Conservation (phyloP, 2,113 vertebrate genomes). For the Heterocephalus glaber region DNA sequence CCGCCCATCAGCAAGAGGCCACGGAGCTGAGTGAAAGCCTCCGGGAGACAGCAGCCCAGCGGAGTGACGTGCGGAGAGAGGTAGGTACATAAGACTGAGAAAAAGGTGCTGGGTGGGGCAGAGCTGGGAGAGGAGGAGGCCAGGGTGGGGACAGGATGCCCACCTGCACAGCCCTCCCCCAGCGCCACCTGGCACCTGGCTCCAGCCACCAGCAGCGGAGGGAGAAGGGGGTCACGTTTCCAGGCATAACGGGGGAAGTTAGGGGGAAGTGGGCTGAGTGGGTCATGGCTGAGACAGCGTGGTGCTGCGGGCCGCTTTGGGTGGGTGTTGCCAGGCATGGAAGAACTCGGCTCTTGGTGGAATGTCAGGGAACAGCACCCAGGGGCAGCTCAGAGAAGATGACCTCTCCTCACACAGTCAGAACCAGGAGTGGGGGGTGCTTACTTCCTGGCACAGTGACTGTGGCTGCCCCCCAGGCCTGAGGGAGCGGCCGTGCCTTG, state of each 20-base stretch:
- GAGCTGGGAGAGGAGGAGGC: background rate
- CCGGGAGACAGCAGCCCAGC: slow-evolving; percentile 80
- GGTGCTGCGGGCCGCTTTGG: accelerated
- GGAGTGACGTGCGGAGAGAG: slow-evolving; percentile 24
- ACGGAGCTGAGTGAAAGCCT: slow-evolving; percentile 82
- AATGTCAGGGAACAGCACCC: no score
- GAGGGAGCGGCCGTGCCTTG: background rate
- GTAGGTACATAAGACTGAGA: background rate
- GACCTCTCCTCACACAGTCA: background rate
- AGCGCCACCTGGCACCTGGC: background rate
- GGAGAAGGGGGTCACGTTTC: background rate
- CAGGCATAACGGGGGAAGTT: background rate
- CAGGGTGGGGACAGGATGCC: background rate
- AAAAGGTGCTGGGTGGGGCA: background rate
- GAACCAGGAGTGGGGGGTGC: accelerated
- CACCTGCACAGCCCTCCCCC: background rate
- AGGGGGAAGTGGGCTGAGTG: background rate
- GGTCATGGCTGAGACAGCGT: background rate
- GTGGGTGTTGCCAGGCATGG: no score
- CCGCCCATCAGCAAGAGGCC: slow-evolving; percentile 80
- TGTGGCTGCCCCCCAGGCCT: background rate
- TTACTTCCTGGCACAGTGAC: background rate
- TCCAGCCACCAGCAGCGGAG: background rate
- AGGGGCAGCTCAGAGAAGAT: background rate
- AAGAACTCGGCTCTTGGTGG: background rate